phyloP scores from a whole-genome alignment of 2,113 vertebrate genomes.

The Gallinago media region DNA sequence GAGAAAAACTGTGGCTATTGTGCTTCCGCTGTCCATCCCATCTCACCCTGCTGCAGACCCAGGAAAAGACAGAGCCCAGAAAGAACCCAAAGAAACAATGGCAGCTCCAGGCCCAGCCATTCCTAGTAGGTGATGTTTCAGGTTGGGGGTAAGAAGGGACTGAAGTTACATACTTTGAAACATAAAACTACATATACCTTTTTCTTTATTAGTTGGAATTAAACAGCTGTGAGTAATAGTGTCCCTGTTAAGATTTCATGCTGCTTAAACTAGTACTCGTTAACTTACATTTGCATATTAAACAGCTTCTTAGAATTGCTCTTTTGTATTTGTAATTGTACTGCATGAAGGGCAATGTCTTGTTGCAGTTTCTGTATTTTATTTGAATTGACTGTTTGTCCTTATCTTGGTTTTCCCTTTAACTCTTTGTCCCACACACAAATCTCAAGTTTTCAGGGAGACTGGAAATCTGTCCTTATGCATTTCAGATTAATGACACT shows the following conservation, averaged over 20 bases:
- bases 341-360: neutral
- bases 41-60: conserved; percentile 58
- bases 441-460: neutral
- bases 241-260: neutral
- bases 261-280: neutral
- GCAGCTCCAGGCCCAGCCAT: conserved; percentile 64
- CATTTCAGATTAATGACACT: neutral
- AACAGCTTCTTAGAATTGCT: neutral
- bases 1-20: conserved; percentile 64
- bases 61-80: conserved; percentile 49
- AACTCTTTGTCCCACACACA: neutral
- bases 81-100: conserved; percentile 62
- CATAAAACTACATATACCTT: neutral
- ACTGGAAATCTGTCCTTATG: neutral
- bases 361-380: neutral
- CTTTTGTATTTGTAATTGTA: neutral
- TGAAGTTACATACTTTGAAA: neutral
- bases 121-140: conserved; percentile 77
- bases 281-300: neutral
- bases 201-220: neutral
- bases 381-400: neutral
- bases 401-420: neutral
- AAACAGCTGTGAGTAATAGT: neutral
- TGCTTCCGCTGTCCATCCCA: conserved; percentile 64
- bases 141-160: conserved; percentile 54